Conservation (phyloP, 2,113 vertebrate genomes). For the Jaculus jaculus region DNA sequence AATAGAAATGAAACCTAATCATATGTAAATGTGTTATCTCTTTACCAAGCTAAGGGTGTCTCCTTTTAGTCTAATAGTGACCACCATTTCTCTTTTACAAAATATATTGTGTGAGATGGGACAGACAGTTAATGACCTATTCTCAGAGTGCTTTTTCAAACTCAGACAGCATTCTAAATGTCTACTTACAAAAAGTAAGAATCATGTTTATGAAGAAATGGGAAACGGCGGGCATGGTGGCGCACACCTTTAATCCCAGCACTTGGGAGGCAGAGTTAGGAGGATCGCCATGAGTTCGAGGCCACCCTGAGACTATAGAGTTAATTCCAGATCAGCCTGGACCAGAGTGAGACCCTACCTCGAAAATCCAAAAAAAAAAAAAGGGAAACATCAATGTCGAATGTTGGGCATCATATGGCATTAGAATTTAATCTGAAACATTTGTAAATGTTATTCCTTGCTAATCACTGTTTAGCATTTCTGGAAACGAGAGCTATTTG, state of each 20-base stretch:
- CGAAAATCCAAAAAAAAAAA: no score
- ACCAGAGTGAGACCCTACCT: no score
- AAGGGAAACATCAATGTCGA: neutral
- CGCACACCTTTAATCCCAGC: no score
- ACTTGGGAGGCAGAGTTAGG: no score
- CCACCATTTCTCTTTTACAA: neutral
- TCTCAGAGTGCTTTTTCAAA: neutral
- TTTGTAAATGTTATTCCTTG: neutral
- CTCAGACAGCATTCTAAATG: neutral
- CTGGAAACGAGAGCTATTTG: neutral
- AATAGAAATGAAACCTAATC: neutral
- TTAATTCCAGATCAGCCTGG: no score
- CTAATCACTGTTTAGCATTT: neutral
- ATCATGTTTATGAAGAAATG: no score
- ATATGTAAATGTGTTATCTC: neutral
- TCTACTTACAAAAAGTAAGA: neutral
- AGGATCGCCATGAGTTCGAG: no score
- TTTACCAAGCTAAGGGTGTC: neutral
- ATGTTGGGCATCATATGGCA: neutral
- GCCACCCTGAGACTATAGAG: no score
- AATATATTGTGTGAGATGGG: neutral
- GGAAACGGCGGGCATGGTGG: no score
- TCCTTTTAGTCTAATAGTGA: neutral
- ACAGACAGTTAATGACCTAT: neutral
- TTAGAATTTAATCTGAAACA: neutral